Evolutionary conservation across 2,797 vertebrate genomes (phyloP), one percentile per base, ranked within the genome.

Genomic region (Trachops cirrhosus): DNA sequence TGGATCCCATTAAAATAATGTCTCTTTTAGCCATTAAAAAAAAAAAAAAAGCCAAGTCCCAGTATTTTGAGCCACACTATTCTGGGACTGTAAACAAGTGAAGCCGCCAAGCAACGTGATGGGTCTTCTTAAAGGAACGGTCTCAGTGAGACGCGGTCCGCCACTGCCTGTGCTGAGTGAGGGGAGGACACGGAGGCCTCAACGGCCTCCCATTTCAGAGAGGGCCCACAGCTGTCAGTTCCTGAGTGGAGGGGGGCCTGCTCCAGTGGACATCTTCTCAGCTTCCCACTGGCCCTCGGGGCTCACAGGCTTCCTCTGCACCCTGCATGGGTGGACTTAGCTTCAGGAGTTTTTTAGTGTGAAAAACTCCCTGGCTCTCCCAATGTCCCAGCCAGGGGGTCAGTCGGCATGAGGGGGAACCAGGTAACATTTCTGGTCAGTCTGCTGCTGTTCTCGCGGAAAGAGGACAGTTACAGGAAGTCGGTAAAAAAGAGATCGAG

Each of bases 31-130:
- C 91, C 95, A 93, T 86, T 67, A 3, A 90, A 90, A 86, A 39
- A 96, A 70, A 52, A 54, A 57, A 26, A 86, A 95, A 80, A 10
- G 32, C 74, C 85, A 96, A 97, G 86, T 70, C 84, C 67, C 77
- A 91, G 80, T 71, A 91, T 32, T 97, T 83, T 91, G 64, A 97
- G 88, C 73, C 70, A 54, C 59, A 92, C 98, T 97, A 97, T 84
- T 97, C 94, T 77, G 94, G 67, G 46, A 96, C 34, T 34, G 64
- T 97, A 97, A 97, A 97, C 95, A 97, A 96, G 96, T 50, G 88
- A 95, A 50, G 79, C 93, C 88, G 89, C 77, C 90, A 97, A 96
- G 77, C 83, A 93, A 41, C 14, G 37, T 32, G 78, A 89, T 85
- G 88, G 92, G 62, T 95, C 68, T 44, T 57, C 86, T 96, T 95